Evolutionary conservation across 1,140 invertebrate species (phyloP).

Genomic region (Batillaria attramentaria): DNA sequence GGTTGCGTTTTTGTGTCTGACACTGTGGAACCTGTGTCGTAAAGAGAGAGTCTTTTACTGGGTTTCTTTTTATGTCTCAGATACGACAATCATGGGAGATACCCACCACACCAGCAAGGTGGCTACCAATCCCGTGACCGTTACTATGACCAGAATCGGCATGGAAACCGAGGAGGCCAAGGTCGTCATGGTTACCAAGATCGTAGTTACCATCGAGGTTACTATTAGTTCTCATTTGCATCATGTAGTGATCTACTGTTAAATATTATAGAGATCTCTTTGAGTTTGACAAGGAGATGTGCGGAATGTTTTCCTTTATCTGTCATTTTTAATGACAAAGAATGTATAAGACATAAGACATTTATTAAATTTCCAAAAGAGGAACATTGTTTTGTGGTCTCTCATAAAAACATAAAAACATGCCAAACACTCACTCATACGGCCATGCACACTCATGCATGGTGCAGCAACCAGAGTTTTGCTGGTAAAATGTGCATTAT

Average conservation of each 20-base stretch:
- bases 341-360: neutral
- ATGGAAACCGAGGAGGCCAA: constrained; percentile 42
- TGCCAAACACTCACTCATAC: no score
- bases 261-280: neutral
- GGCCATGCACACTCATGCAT: no score
- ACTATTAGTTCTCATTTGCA: constrained; percentile 46
- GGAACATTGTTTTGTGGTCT: no score
- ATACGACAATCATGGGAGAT: neutral
- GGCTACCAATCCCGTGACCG: constrained; percentile 22
- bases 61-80: no score
- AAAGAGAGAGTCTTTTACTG: no score
- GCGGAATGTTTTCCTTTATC: neutral
- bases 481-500: no score
- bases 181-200: constrained; percentile 42
- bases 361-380: neutral
- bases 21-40: no score
- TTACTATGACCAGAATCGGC: constrained; percentile 38
- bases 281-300: neutral
- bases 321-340: neutral
- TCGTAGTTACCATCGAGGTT: constrained; percentile 13
- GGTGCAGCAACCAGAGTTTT: no score
- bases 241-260: no score
- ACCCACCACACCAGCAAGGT: constrained; percentile 17
- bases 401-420: no score
- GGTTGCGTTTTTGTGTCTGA: neutral